phyloP scores from a whole-genome alignment of 2,113 vertebrate species.

The Alouatta palliata region DNA sequence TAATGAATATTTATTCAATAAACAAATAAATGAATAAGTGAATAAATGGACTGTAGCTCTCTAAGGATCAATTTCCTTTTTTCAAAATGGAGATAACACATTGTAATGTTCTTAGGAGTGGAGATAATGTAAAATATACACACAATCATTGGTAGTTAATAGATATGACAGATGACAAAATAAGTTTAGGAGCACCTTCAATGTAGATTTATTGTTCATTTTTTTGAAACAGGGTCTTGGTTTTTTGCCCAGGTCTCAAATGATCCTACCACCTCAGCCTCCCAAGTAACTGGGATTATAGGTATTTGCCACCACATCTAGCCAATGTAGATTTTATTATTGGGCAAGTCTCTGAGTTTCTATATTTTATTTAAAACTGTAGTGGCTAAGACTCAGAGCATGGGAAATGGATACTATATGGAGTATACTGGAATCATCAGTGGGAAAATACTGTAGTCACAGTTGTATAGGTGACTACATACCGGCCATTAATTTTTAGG shows the following conservation, averaged over 20 bases:
- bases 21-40: neutral
- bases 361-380: constrained; percentile 12
- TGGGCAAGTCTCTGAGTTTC: neutral
- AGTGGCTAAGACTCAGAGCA: neutral
- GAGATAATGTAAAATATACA: neutral
- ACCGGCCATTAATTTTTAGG: neutral
- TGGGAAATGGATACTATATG: neutral
- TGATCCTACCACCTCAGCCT: no score
- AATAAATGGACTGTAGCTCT: neutral
- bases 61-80: constrained; percentile 26
- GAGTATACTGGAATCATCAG: neutral
- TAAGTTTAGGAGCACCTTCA: neutral
- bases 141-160: neutral
- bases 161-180: neutral
- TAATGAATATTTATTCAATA: constrained; percentile 26
- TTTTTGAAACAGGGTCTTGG: no score
- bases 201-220: no score
- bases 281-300: no score
- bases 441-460: neutral
- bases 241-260: no score
- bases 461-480: neutral
- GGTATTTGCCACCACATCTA: no score
- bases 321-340: neutral
- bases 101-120: neutral
- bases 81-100: constrained; percentile 18